Base-by-base conservation (phyloP, 2,797 vertebrate species). In the Ceryle rudis region DNA sequence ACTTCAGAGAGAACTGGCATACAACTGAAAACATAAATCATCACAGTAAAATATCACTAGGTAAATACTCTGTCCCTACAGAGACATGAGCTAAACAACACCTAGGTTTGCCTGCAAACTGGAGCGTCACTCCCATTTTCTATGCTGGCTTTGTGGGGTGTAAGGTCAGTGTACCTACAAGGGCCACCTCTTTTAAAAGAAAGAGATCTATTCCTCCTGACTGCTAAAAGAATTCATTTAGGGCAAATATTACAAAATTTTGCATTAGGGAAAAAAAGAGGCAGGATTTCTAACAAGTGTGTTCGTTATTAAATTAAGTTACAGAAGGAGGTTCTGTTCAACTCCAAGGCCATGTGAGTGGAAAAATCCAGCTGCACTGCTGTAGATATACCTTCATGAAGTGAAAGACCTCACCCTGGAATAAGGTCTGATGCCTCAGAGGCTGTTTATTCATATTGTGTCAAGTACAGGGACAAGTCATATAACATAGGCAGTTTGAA, bases 341-440 rank as follows among this genome's bases (percentile, higher is more conserved):
- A 15, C 14, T 42, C 26, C 7, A 2, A 44, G 57, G 29, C 21
- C 5, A 0, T 1, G 3, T 6, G 11, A 80, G 14, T 35, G 9
- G 31, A 61, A 92, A 93, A 83, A 49, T 44, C 42, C 37, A 14
- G 17, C 31, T 61, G 14, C 1, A 0, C 11, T 73, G 6, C 20
- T 77, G 25, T 70, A 51, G 16, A 31, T 82, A 82, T 72, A 54
- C 42, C 42, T 77, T 62, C 17, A 22, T 28, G n/a, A 28, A 89
- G 22, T 42, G 16, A 70, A 91, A 66, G 17, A 14, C 12, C 10
- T 73, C 13, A 2, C 2, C 26, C 9, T 85, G 51, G 37, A 69
- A 44, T 29, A 57, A 39, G 14, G 26, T 54, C 23, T 31, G 14
- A n/a, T n/a, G 28, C 18, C 52, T 66, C 61, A 33, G 70, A 72